Percentiles rank a stretch among this genome's conserved stretches.
Conservation (phyloP, 2,888 invertebrate genomes). For the Hyposoter didymator region DNA sequence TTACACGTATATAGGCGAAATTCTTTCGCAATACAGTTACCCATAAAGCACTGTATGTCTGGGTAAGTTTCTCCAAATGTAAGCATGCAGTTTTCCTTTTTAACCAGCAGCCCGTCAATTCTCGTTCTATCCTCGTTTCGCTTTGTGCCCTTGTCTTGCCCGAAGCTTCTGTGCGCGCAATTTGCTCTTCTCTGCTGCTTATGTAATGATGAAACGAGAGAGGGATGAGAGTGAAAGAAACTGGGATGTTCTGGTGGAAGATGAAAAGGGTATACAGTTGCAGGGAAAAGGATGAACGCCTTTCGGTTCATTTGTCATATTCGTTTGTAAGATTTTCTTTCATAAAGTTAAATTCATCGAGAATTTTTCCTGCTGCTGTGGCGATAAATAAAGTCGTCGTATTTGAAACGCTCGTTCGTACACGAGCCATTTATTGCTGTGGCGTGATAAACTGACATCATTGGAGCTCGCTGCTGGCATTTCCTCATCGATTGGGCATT, state of each 20-base stretch:
- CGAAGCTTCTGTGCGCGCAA: constrained; percentile 22
- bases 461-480: not conserved
- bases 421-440: not conserved
- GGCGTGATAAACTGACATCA: not conserved
- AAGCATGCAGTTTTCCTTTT: constrained; percentile 20
- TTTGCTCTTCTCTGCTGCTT: constrained; percentile 2
- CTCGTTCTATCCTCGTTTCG: constrained; percentile 28
- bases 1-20: not conserved
- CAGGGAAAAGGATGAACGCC: not conserved
- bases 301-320: not conserved
- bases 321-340: constrained; percentile 1
- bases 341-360: not conserved
- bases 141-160: constrained; percentile 36
- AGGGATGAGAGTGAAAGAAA: constrained; percentile 30
- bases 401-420: not conserved
- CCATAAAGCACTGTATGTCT: constrained; percentile 17
- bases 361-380: not conserved
- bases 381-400: not conserved
- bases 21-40: not conserved
- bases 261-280: not conserved
- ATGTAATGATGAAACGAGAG: constrained; percentile 25
- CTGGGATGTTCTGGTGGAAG: not conserved
- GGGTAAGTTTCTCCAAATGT: constrained; percentile 31
- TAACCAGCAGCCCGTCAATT: constrained; percentile 38
- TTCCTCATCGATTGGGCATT: constrained; percentile 39